A percentile compares a stretch with the other conserved stretches of the same genome.
Conservation (phyloP, 1,140 invertebrate genomes). For the Zophobas atratus region DNA sequence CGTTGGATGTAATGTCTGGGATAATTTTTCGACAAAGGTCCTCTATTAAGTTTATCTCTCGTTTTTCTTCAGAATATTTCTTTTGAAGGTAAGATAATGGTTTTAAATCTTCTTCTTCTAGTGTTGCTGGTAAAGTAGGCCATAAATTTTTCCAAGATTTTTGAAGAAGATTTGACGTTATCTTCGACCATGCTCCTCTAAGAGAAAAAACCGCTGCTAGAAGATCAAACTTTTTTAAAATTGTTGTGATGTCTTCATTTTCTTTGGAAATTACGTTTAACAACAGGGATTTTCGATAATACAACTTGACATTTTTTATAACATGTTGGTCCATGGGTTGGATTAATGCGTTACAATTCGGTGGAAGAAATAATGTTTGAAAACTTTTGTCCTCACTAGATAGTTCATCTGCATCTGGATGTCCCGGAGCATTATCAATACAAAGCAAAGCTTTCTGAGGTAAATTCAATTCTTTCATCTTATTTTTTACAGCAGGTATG, state of each 20-base stretch:
- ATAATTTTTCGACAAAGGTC: too few species aligned
- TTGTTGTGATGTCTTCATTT: background rate
- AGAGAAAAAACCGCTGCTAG: too few species aligned
- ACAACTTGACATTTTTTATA: constrained; percentile 54
- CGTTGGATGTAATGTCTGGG: too few species aligned
- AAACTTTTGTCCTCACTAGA: constrained; percentile 50
- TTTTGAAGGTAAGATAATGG: too few species aligned
- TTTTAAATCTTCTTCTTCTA: too few species aligned
- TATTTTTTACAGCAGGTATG: constrained; percentile 63
- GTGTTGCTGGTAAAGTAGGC: too few species aligned
- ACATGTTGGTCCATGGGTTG: constrained; percentile 62
- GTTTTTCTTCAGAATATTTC: too few species aligned
- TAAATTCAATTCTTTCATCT: constrained; percentile 64
- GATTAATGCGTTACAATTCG: constrained; percentile 59
- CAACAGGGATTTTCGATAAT: constrained; percentile 51
- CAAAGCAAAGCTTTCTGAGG: constrained; percentile 66
- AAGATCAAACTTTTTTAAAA: background rate
- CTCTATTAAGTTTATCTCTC: too few species aligned
- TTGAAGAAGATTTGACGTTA: too few species aligned
- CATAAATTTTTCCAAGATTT: too few species aligned
- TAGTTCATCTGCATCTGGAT: constrained; percentile 48
- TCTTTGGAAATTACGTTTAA: constrained; percentile 35
- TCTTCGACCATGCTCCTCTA: too few species aligned
- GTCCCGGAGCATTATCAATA: constrained; percentile 64
- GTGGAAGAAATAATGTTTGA: constrained; percentile 61